These are phyloP conservation scores for Ceratoteleas bidentatus DNA, from an alignment of 1,140 invertebrate species.

Conservation along the genomic window DNA sequence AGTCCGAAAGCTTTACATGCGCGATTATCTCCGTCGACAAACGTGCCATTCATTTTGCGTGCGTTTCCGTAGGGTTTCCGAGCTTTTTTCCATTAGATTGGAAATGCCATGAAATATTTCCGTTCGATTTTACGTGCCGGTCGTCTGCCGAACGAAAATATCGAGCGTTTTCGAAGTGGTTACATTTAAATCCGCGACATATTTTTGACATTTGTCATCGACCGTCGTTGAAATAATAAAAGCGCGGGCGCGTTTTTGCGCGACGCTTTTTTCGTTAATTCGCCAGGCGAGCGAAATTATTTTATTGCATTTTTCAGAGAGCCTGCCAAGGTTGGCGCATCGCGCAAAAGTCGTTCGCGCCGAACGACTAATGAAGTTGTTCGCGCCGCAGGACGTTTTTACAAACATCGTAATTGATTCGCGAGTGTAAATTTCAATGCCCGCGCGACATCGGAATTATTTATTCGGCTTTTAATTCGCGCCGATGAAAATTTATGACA, in stretches of 20 bases:
- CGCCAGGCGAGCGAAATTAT: background rate
- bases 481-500: slow-evolving; percentile 26
- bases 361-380: slow-evolving; percentile 1
- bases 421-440: slow-evolving; percentile 14
- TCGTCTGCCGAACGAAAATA: slow-evolving; percentile 36
- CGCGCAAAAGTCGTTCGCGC: slow-evolving; percentile 2
- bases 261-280: slow-evolving; percentile 3
- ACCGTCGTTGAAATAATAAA: slow-evolving; percentile 26
- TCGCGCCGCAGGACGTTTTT: background rate
- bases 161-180: slow-evolving; percentile 42
- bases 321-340: background rate
- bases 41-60: slow-evolving; percentile 34
- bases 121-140: slow-evolving; percentile 22
- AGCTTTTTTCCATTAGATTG: slow-evolving; percentile 41
- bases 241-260: background rate
- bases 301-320: background rate
- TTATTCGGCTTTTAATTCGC: slow-evolving; percentile 22
- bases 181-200: slow-evolving; percentile 48
- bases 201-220: slow-evolving; percentile 47
- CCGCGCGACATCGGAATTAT: slow-evolving; percentile 9
- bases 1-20: slow-evolving; percentile 10
- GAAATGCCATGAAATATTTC: slow-evolving; percentile 47
- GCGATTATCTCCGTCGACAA: slow-evolving; percentile 19
- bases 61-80: background rate
- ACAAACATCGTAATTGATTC: slow-evolving; percentile 13